A percentile compares a stretch with the other conserved stretches of the same genome.
These are phyloP conservation scores for Cybosia mesomella DNA, from an alignment of 2,888 invertebrate species.

Conservation along the genomic window DNA sequence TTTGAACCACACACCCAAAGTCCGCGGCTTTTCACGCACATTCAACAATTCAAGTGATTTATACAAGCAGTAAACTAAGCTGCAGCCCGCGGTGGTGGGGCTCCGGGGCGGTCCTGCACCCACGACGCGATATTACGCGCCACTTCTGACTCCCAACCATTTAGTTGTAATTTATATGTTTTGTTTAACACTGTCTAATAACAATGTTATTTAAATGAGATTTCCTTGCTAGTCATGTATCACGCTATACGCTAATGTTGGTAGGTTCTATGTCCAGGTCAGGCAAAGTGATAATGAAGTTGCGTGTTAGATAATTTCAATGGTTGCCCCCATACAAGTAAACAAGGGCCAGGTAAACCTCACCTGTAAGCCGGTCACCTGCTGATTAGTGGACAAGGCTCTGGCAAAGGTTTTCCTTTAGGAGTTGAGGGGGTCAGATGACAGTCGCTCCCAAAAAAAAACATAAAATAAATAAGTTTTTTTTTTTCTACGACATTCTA, in stretches of 20 bases:
- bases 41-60: slow-evolving; percentile 85
- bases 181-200: slow-evolving; percentile 1
- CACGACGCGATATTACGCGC: slow-evolving; percentile 35
- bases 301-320: no score
- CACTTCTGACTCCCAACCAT: slow-evolving; percentile 35
- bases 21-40: slow-evolving; percentile 81
- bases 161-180: slow-evolving; percentile 36
- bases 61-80: slow-evolving; percentile 77
- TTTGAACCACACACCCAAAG: slow-evolving; percentile 42
- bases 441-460: no score
- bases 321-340: no score
- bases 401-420: no score
- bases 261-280: background rate
- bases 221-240: background rate
- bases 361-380: no score
- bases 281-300: no score
- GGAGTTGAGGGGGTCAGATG: no score
- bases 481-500: no score
- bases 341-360: no score
- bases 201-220: background rate
- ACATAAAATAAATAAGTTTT: no score
- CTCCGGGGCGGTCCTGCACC: slow-evolving; percentile 18
- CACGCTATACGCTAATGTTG: no score
- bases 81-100: slow-evolving; percentile 25
- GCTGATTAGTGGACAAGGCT: no score